These are phyloP conservation scores for Glaucomys volans DNA, from an alignment of 2,113 vertebrate species.

Conservation along the genomic window DNA sequence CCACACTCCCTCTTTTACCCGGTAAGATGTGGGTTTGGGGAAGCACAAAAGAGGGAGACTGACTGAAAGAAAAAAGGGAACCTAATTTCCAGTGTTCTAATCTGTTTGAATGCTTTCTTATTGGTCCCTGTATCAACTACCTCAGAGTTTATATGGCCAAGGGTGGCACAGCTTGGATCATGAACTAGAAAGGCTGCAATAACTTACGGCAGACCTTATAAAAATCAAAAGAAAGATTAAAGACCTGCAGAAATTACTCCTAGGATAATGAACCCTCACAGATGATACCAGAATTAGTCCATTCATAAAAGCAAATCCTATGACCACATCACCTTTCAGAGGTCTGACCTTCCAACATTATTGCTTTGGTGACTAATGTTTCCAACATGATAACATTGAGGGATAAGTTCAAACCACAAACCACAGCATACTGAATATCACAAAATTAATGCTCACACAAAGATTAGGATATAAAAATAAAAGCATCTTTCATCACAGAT, in stretches of 20 bases:
- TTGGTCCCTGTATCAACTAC: background rate
- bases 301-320: background rate
- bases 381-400: background rate
- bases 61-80: background rate
- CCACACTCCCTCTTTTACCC: fast-evolving
- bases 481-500: background rate
- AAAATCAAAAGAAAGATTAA: background rate
- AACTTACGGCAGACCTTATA: background rate
- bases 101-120: background rate
- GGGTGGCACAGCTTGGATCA: background rate
- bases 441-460: background rate
- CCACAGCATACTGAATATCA: background rate
- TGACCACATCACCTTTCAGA: background rate
- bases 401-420: background rate
- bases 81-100: background rate
- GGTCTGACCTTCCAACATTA: background rate
- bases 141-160: background rate
- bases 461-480: background rate
- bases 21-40: no score
- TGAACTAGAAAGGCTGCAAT: no score
- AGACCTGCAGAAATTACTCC: background rate
- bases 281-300: background rate
- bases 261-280: background rate
- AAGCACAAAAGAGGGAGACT: background rate
- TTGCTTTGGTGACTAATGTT: background rate